Conservation (phyloP, 2,797 vertebrate genomes). For the Enteromius afrohamiltoni region DNA sequence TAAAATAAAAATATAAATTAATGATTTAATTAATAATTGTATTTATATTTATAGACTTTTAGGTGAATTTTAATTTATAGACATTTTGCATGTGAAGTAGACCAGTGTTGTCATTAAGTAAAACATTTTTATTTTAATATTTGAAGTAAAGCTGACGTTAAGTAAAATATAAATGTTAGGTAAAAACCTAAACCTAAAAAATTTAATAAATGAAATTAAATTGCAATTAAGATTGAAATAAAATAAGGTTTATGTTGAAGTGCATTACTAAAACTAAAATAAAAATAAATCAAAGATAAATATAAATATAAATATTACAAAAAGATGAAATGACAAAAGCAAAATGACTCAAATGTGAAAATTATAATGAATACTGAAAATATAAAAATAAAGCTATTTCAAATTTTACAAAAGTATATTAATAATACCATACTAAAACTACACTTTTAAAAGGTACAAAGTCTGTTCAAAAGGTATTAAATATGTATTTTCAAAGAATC, state of each 20-base stretch:
- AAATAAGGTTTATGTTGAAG: neutral
- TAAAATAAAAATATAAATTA: too few relatives aligned
- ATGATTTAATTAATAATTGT: neutral
- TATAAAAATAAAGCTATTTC: neutral
- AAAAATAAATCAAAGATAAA: neutral
- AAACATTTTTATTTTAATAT: neutral
- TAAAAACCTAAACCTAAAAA: neutral
- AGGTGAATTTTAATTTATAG: too few relatives aligned
- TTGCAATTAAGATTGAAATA: too few relatives aligned
- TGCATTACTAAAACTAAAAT: neutral
- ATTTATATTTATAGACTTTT: too few relatives aligned
- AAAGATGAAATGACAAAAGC: neutral
- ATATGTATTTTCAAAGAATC: too few relatives aligned
- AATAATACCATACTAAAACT: neutral
- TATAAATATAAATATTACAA: neutral
- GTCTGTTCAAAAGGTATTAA: too few relatives aligned
- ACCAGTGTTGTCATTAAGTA: neutral
- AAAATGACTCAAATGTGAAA: neutral
- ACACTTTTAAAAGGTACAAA: too few relatives aligned
- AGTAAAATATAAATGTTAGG: neutral
- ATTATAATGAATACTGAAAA: neutral
- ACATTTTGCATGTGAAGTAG: neutral
- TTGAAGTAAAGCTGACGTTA: neutral
- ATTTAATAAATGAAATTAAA: neutral
- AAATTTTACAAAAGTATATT: neutral